Evolutionary conservation across 2,888 invertebrate genomes (phyloP).

Genomic region (Brenthis daphne): DNA sequence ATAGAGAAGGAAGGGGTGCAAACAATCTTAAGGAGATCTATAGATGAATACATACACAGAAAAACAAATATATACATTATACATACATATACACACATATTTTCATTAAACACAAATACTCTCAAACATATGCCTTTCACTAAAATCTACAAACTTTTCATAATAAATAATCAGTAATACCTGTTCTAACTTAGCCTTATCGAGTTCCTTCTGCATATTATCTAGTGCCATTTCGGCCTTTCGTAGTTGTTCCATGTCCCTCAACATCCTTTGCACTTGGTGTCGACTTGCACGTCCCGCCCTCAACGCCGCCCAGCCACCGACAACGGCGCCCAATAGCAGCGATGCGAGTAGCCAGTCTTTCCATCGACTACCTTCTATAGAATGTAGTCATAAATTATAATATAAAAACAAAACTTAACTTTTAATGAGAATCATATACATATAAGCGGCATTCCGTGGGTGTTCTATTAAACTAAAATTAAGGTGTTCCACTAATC

Average conservation of each 20-base stretch:
- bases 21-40: no score
- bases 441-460: constrained; percentile 6
- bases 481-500: neutral
- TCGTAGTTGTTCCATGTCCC: constrained; percentile 95
- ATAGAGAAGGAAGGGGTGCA: no score
- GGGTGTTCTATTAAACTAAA: neutral
- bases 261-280: constrained; percentile 95
- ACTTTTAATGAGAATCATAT: neutral
- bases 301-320: constrained; percentile 95
- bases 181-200: constrained; percentile 90
- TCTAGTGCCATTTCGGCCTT: constrained; percentile 94
- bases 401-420: constrained; percentile 7
- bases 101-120: no score
- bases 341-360: constrained; percentile 93
- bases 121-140: no score
- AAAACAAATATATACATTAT: no score
- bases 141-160: no score
- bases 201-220: constrained; percentile 92
- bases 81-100: no score
- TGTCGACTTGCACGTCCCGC: constrained; percentile 94
- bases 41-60: no score
- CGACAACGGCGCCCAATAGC: constrained; percentile 91
- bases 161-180: constrained; percentile 43
- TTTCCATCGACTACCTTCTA: constrained; percentile 92
- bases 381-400: constrained; percentile 2